These are phyloP conservation scores for Sorex maritimensis DNA, from an alignment of 2,797 vertebrate species.

Conservation along the genomic window DNA sequence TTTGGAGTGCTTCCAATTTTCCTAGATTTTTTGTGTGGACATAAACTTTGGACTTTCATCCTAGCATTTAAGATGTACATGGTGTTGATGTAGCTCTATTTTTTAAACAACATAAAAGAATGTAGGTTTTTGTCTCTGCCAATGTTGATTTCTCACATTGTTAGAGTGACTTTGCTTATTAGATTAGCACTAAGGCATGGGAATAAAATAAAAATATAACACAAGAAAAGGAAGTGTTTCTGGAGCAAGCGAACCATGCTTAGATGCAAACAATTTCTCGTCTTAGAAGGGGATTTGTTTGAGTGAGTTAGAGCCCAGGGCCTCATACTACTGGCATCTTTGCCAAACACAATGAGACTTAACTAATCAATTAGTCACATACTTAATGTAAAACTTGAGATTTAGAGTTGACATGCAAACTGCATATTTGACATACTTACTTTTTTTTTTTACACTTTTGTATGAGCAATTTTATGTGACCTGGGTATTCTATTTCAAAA, in stretches of 20 bases:
- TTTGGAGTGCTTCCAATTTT: not conserved
- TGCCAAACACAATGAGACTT: constrained; percentile 40
- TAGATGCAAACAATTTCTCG: not conserved
- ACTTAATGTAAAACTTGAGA: constrained; percentile 69
- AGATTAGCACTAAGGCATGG: constrained; percentile 66
- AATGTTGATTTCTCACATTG: constrained; percentile 40
- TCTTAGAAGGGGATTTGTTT: constrained; percentile 57
- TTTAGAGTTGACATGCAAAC: constrained; percentile 65
- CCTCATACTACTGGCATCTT: not conserved
- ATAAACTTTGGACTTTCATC: constrained; percentile 4
- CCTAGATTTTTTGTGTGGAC: constrained; percentile 29
- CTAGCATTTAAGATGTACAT: constrained; percentile 48
- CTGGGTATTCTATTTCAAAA: constrained; percentile 48
- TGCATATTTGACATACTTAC: constrained; percentile 75
- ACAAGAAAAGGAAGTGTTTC: constrained; percentile 56
- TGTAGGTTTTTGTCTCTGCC: constrained; percentile 67
- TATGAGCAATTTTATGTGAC: constrained; percentile 11
- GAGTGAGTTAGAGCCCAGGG: constrained; percentile 38
- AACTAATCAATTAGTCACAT: constrained; percentile 81
- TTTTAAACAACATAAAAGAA: constrained; percentile 20
- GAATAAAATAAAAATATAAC: constrained; percentile 38
- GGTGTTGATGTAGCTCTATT: constrained; percentile 60
- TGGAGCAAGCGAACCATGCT: constrained; percentile 14
- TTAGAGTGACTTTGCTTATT: constrained; percentile 66
- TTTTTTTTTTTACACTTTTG: constrained; percentile 56